Evolutionary conservation across 2,888 invertebrate species (phyloP), one percentile per base, ranked within the genome.

Genomic region (Luffia ferchaultella): DNA sequence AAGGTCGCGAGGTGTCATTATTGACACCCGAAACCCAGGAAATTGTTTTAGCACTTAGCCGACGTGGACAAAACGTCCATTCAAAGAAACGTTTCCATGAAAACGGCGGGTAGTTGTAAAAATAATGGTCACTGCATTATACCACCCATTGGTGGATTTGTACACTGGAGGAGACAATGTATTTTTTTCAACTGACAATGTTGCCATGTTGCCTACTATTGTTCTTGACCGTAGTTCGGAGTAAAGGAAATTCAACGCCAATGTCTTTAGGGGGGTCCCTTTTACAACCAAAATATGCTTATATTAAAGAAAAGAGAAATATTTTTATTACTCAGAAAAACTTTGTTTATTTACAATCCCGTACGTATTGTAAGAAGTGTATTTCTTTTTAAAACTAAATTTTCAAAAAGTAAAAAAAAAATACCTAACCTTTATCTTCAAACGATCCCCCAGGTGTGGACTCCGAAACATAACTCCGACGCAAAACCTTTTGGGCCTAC

Each of bases 121-220:
- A 42, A 49, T 17, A 42, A 17, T 17, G 43, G 7, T 5, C 7
- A n/a, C n/a, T n/a, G 43, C 43, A 5, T 20, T 42, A 17, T 43
- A 49, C 49, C 49, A 43, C 49, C 49, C 42, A 43, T 16, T 16
- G 49, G 19, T 43, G 43, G 49, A 49, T 49, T 49, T 43, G 19
- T 43, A 49, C 42, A 18, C 43, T 5, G 16, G 40, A 41, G n/a
- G 41, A 48, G 42, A 48, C 48, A 48, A 48, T 41, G 42, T 3
- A 41, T 12, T 18, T 45, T 16, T 18, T 42, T 41, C 48, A 42
- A 7, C 30, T 3, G 30, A 12, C 12, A 30, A 30, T 30, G 30
- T 3, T 7, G 5, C 30, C 12, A 3, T 12, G 30, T 30, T 30
- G 30, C 12, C 30, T 30, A 12, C 12, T 30, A 7, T 30, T 30